Base-by-base conservation (phyloP, 2,113 vertebrate genomes). In the Neopipo cinnamomea region DNA sequence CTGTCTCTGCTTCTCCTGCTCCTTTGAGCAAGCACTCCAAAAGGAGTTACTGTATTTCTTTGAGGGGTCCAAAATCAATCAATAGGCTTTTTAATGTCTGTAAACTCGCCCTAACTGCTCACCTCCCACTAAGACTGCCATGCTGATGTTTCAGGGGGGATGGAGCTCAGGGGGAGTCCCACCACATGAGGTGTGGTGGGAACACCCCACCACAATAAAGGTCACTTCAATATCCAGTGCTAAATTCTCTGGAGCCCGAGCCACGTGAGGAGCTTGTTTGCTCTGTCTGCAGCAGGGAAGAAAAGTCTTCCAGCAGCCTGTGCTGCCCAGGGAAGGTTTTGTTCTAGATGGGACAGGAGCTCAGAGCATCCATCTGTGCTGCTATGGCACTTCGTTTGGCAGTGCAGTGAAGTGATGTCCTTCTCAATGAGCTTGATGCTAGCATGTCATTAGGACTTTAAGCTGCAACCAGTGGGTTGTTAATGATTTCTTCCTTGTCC, bases 81-180 rank as follows among this genome's bases (percentile, higher is more conserved):
- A 62, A 12, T 6, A 10, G 5, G 1, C 4, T 41, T 90, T 62
- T 66, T 75, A 15, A 78, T 12, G 14, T 11, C 16, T 21, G 66
- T 35, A 49, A 42, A 47, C 27, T 74, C 4, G 3, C 5, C 16
- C 30, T 19, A 35, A 12, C 23, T 25, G 10, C 9, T 77, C 6
- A 47, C 7, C 10, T 77, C 18, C 9, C 12, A 52, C 41, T 78
- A 4, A 9, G 23, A 21, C 11, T 81, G 33, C 65, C 81, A 2
- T 16, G 31, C 33, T 68, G 39, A 15, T 37, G 20, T 63, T 53
- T 58, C 5, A 2, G 24, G 1, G 12, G 11, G 8, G 3, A 13
- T 2, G 2, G 5, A 39, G 11, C 14, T 55, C 4, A 1, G 44
- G 9, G 39, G 14, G 0, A 1, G 44, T 19, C n/a, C 8, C 8